phyloP scores from a whole-genome alignment of 1,140 invertebrate species.

The Drosophila navojoa region DNA sequence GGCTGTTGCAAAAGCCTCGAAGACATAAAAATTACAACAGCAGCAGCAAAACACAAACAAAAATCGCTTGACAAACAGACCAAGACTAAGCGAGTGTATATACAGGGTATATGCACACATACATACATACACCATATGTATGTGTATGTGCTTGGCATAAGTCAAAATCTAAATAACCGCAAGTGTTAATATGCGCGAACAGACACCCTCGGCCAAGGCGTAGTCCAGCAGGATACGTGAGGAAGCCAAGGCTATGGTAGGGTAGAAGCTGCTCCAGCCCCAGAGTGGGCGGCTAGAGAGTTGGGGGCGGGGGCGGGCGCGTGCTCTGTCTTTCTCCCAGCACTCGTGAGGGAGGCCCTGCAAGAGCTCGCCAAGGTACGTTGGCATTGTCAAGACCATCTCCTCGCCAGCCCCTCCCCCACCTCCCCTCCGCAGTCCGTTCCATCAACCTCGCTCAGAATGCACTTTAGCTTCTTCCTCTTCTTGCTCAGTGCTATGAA shows the following conservation, averaged over 20 bases:
- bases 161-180: constrained; percentile 48
- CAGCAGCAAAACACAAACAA: not conserved
- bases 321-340: no score
- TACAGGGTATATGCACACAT: no score
- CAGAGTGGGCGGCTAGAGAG: no score
- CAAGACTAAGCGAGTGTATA: constrained; percentile 1
- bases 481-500: not conserved
- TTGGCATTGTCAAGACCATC: constrained; percentile 21
- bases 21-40: constrained; percentile 45
- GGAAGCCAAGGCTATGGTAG: not conserved
- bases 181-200: constrained; percentile 32
- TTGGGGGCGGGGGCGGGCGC: not conserved
- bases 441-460: not conserved
- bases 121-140: no score
- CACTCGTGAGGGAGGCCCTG: not conserved
- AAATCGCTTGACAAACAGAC: constrained; percentile 18
- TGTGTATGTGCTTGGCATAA: constrained; percentile 17
- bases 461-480: constrained; percentile 5
- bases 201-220: not conserved
- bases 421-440: not conserved
- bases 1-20: constrained; percentile 19
- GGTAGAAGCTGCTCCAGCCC: not conserved
- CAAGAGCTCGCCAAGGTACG: constrained; percentile 14
- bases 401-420: not conserved
- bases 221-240: not conserved